Evolutionary conservation across 2,113 vertebrate genomes (phyloP).

Genomic region (Grammomys surdaster): DNA sequence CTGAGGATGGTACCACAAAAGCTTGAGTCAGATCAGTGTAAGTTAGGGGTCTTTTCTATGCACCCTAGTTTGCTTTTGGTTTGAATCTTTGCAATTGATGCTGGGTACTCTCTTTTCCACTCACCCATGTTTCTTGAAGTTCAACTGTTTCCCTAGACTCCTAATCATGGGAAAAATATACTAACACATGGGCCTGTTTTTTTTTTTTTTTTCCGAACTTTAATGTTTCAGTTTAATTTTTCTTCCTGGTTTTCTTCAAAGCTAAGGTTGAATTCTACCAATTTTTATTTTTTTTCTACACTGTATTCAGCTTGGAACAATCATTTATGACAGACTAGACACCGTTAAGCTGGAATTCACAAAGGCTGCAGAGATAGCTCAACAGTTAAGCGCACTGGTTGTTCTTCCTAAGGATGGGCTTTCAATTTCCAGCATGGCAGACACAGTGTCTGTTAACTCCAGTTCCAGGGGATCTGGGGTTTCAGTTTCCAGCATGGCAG

Average conservation of each 20-base stretch:
- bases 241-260: background rate
- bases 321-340: background rate
- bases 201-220: constrained; percentile 12
- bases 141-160: background rate
- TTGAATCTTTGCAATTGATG: constrained; percentile 8
- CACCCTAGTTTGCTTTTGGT: too few species aligned
- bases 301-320: background rate
- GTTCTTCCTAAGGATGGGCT: background rate
- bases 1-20: background rate
- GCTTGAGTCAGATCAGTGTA: background rate
- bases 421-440: background rate
- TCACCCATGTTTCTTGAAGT: background rate
- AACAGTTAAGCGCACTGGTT: background rate
- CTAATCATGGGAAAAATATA: background rate
- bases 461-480: background rate
- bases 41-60: background rate
- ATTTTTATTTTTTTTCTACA: background rate
- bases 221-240: constrained; percentile 9
- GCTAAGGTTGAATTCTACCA: background rate
- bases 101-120: background rate
- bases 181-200: background rate
- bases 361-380: background rate
- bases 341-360: background rate
- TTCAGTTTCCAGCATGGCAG: background rate
- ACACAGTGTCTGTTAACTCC: background rate